A percentile compares a stretch with the other conserved stretches of the same genome.
phyloP scores from a whole-genome alignment of 2,888 invertebrate species.

The Aradus depressus region DNA sequence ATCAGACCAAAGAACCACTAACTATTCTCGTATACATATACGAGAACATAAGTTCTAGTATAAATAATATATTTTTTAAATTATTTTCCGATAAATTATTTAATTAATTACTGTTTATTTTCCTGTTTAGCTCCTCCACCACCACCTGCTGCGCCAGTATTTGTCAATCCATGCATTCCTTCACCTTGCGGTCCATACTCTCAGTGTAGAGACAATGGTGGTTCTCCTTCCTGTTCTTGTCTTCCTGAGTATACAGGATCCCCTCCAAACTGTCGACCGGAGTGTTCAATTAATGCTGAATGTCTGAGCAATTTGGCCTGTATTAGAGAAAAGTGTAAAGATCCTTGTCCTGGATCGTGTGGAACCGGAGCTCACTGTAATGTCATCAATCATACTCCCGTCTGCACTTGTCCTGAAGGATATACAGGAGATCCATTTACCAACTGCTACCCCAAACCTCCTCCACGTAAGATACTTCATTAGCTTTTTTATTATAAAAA shows the following conservation, averaged over 20 bases:
- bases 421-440: constrained; percentile 49
- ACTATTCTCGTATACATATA: no score
- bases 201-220: constrained; percentile 61
- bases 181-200: constrained; percentile 82
- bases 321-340: constrained; percentile 59
- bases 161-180: constrained; percentile 59
- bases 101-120: constrained; percentile 30
- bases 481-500: no score
- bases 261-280: constrained; percentile 69
- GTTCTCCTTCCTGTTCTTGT: constrained; percentile 69
- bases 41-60: no score
- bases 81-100: constrained; percentile 4
- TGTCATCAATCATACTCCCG: constrained; percentile 46
- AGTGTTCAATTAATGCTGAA: constrained; percentile 76
- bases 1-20: no score
- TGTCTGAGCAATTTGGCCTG: constrained; percentile 65
- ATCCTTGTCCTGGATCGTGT: constrained; percentile 69
- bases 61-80: no score
- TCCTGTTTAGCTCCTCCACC: constrained; percentile 31
- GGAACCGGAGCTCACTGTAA: constrained; percentile 60
- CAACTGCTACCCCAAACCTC: constrained; percentile 36
- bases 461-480: constrained; percentile 22
- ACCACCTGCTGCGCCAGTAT: constrained; percentile 24
- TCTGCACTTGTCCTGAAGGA: constrained; percentile 46
- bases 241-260: constrained; percentile 71